phyloP scores from a whole-genome alignment of 2,113 vertebrate genomes.

The Polyodon spathula region DNA sequence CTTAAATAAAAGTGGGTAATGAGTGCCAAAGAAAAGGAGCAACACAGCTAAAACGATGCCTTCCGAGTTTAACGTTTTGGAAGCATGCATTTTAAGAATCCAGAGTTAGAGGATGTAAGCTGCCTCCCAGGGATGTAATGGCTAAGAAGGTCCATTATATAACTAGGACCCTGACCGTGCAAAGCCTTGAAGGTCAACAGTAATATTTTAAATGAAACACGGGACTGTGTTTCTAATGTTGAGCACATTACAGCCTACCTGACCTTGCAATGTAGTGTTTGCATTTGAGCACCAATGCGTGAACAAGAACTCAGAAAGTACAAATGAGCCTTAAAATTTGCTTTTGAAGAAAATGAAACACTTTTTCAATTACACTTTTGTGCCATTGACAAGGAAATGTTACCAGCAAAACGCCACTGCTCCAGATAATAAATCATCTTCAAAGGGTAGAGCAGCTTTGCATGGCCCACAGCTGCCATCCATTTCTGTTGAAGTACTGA shows the following conservation, averaged over 20 bases:
- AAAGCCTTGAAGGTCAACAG: no score
- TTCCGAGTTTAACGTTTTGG: no score
- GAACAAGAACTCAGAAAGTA: slow-evolving; percentile 30
- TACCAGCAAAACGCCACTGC: slow-evolving; percentile 11
- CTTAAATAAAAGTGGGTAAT: no score
- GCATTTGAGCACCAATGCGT: slow-evolving; percentile 25
- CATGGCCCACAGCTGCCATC: slow-evolving; percentile 6
- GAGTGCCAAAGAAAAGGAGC: no score
- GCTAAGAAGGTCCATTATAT: no score
- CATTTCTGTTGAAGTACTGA: slow-evolving; percentile 13
- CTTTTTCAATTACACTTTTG: slow-evolving; percentile 29
- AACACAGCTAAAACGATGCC: no score
- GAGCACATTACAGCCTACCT: neutral
- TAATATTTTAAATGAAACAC: no score
- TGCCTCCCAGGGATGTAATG: no score
- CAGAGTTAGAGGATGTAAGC: no score
- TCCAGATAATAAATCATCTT: slow-evolving; percentile 15
- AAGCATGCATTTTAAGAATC: no score
- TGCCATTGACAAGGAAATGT: slow-evolving; percentile 23
- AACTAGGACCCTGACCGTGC: no score
- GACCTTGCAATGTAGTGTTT: slow-evolving; percentile 25
- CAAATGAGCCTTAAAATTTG: slow-evolving; percentile 53
- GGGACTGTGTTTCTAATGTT: no score
- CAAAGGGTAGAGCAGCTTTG: neutral
- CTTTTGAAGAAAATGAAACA: slow-evolving; percentile 33